Evolutionary conservation across 2,888 invertebrate species (phyloP), one percentile per base, ranked within the genome.

Genomic region (Marasmarcha lunaedactyla): DNA sequence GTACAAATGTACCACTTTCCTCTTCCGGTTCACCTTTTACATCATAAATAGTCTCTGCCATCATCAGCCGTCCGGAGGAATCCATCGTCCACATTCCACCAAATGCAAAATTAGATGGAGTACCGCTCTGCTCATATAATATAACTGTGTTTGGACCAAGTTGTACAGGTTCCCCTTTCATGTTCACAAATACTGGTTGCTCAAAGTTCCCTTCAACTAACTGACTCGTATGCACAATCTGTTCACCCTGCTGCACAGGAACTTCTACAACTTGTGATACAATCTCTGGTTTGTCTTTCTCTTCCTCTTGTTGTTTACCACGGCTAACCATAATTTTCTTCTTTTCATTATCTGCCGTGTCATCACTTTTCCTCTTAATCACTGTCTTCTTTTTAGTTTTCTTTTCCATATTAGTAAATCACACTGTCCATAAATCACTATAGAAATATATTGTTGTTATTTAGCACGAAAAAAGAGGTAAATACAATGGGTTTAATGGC

Each of bases 21-120:
- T 83, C 83, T 25, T 84, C 84, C 0, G 79, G 83, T 25, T 83
- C 84, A 0, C 81, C 81, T 48, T 84, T 84, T 6, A 84, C 84
- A 44, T 84, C 84, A 38, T 84, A 84, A 15, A 84, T 79, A 0
- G 84, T 79, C 46, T 84, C 84, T 0, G 84, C 81, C 79, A 84
- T 81, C 1, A 84, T 81, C n/a, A 84, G 81, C 14, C 84, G 54
- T 0, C 84, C 84, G 0, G 84, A 71, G 1, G 71, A 64, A 42
- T 84, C 84, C 73, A 84, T 81, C 0, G 83, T 78, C 78, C 84
- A 79, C 79, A 84, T 84, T 0, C 84, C 84, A 1, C 83, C 79
- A 35, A 84, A 84, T 0, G 84, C 70, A 39, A 77, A 84, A 50
- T 81, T 83, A 0, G 83, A 79, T 0, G 83, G 81, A 27, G 74